Evolutionary conservation across 2,888 invertebrate genomes (phyloP), one percentile per base, ranked within the genome.

Genomic region (Drosophila lacicola): DNA sequence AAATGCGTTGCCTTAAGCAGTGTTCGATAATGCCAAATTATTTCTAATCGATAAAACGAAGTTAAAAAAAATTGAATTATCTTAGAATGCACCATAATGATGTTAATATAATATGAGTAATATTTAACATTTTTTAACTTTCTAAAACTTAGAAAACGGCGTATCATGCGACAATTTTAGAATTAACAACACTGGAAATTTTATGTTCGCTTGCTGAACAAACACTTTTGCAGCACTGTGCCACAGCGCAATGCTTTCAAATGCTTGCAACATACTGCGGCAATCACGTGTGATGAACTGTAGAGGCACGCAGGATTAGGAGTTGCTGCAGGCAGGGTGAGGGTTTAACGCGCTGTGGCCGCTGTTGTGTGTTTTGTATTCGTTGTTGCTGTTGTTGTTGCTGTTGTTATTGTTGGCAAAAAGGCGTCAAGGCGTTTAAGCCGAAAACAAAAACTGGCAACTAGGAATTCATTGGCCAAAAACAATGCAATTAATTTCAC

Each of bases 401-500:
- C 6, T 63, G 51, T 46, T 55, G 49, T 34, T 44, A 49, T 2
- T 42, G 47, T 57, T 72, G 79, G 69, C 70, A 67, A 85, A 85
- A 76, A 88, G 88, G 86, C 88, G 82, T 78, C 85, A 84, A 87
- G 83, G 85, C 88, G 84, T 78, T 83, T 83, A 84, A 78, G 71
- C 75, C 71, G 71, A 82, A 74, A 83, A 88, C 88, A 88, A 90
- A 85, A 90, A 88, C 81, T 77, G 80, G 71, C 77, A 82, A 87
- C 75, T 75, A 88, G 82, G 80, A 90, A 90, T 85, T 87, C 87
- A 91, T 89, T 89, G 90, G 83, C 81, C 82, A 89, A 90, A 89
- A 90, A 90, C 90, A 91, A 85, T 89, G 90, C 91, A 90, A 91
- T 91, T 91, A 91, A 91, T 91, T 91, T 91, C 89, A 91, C 91